A percentile compares a stretch with the other conserved stretches of the same genome.
Conservation (phyloP, 2,113 vertebrate genomes). For the Anhinga rufa region DNA sequence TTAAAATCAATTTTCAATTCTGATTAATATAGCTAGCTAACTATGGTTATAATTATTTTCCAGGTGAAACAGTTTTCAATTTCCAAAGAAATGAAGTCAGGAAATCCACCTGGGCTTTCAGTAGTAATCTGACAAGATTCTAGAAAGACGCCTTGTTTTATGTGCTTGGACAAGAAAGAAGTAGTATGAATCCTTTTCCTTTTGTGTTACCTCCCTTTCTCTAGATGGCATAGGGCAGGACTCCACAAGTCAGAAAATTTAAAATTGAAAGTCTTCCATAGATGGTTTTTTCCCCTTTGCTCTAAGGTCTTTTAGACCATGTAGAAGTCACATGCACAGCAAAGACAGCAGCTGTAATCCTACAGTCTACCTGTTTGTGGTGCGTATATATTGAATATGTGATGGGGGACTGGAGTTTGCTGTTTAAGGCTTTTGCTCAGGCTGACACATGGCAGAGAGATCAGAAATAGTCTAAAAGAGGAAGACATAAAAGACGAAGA, state of each 20-base stretch:
- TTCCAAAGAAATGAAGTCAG: background rate
- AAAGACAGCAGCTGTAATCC: background rate
- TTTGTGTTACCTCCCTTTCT: background rate
- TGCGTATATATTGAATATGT: background rate
- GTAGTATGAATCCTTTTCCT: background rate
- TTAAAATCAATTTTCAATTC: background rate
- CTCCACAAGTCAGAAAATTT: background rate
- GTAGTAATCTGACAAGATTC: background rate
- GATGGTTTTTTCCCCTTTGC: rapidly evolving
- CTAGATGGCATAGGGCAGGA: background rate
- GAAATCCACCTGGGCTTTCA: background rate
- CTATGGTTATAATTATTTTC: background rate
- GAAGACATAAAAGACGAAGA: background rate
- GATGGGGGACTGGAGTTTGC: background rate
- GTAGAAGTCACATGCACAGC: background rate
- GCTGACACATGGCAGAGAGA: background rate
- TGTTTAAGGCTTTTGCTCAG: background rate
- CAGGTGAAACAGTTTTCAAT: background rate
- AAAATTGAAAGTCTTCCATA: background rate
- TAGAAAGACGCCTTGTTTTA: background rate
- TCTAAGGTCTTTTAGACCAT: background rate
- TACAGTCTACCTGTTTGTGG: background rate
- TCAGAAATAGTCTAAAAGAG: background rate
- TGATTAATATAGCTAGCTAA: background rate
- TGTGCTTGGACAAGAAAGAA: background rate